These are phyloP conservation scores for Tauraco hartlaubi DNA, from an alignment of 2,797 vertebrate species.

Conservation along the genomic window DNA sequence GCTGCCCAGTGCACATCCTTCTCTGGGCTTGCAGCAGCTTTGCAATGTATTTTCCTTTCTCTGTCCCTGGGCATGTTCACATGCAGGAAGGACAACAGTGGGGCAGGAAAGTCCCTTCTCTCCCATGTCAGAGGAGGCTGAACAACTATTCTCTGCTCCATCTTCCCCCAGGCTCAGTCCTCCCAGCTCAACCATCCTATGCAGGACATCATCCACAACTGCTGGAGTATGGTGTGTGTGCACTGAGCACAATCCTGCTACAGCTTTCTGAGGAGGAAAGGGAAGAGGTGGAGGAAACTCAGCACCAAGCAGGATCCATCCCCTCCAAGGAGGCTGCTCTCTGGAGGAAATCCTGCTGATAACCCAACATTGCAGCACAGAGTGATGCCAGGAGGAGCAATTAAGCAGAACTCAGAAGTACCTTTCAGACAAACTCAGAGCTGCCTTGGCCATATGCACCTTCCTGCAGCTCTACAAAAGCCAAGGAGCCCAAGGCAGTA, in stretches of 20 bases:
- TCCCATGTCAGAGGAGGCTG: neutral
- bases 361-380: neutral
- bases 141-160: neutral
- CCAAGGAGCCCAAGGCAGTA: neutral
- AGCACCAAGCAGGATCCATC: neutral
- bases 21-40: neutral
- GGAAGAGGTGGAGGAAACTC: neutral
- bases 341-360: neutral
- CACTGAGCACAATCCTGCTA: neutral
- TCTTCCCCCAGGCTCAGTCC: neutral
- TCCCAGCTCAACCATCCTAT: neutral
- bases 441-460: neutral
- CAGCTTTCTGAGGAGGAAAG: neutral
- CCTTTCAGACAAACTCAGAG: neutral
- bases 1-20: neutral
- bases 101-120: neutral
- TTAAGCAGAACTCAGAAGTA: neutral
- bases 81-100: neutral
- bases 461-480: neutral
- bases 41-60: neutral
- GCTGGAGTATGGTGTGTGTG: rapidly evolving
- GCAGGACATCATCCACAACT: neutral
- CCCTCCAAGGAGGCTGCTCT: neutral
- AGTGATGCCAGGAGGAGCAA: neutral
- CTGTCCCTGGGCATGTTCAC: rapidly evolving